A percentile compares a stretch with the other conserved stretches of the same genome.
Evolutionary conservation across 2,113 vertebrate species (phyloP).

Genomic region (Hippocampus barbouri): DNA sequence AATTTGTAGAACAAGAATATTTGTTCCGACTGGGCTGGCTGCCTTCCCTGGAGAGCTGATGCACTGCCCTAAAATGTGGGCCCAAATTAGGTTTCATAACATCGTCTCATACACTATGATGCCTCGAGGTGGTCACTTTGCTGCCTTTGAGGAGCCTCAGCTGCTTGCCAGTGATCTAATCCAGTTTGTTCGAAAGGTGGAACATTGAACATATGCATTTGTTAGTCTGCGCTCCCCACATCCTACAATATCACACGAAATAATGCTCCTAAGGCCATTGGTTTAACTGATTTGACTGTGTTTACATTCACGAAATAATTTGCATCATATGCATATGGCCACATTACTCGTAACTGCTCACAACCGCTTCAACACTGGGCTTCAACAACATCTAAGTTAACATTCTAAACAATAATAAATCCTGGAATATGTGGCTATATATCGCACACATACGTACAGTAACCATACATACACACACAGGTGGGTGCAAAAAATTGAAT

Average conservation of each 20-base stretch:
- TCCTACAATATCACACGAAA: background rate
- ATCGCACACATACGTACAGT: too few species aligned
- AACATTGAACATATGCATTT: slow-evolving; percentile 26
- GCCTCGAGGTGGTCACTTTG: slow-evolving; percentile 81
- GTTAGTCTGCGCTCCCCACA: background rate
- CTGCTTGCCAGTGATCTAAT: slow-evolving; percentile 77
- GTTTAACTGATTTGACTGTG: too few species aligned
- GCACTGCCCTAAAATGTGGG: slow-evolving; percentile 74
- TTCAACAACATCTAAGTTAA: too few species aligned
- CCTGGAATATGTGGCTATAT: too few species aligned
- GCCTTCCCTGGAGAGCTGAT: slow-evolving; percentile 76
- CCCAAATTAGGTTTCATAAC: slow-evolving; percentile 65
- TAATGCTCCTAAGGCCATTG: too few species aligned
- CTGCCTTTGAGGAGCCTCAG: slow-evolving; percentile 81
- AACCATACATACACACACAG: too few species aligned
- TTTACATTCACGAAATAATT: too few species aligned
- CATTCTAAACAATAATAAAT: too few species aligned
- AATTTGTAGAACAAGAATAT: slow-evolving; percentile 57
- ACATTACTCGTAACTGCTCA: too few species aligned
- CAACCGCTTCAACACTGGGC: too few species aligned
- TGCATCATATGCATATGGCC: too few species aligned
- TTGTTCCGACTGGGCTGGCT: slow-evolving; percentile 79
- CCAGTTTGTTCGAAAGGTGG: slow-evolving; percentile 78
- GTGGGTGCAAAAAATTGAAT: too few species aligned
- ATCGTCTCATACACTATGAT: slow-evolving; percentile 77